Base-by-base conservation (phyloP, 37 sponge, comb jelly and placozoan genomes). In the Ianthella basta region DNA sequence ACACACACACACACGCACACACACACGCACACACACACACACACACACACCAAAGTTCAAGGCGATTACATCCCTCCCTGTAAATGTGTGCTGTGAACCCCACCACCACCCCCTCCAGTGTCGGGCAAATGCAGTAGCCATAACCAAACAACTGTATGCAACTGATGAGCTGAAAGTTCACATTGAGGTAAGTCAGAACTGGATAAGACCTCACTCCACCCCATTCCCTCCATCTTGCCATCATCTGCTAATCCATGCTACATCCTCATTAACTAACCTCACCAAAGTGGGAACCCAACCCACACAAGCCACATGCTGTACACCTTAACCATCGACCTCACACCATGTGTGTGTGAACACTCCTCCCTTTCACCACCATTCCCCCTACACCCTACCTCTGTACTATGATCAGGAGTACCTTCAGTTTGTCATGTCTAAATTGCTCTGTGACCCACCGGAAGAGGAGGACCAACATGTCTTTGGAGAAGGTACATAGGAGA, bases 61-160 rank as follows among this genome's bases (percentile, higher is more conserved):
- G n/a, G n/a, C n/a, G n/a, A n/a, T n/a, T n/a, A n/a, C n/a, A n/a
- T n/a, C n/a, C n/a, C n/a, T n/a, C n/a, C n/a, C n/a, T n/a, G n/a
- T n/a, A n/a, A n/a, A 24, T 63, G 65, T 63, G 30, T 63, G 30
- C 29, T 29, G 65, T 63, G 65, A 10, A 12, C 29, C 27, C n/a
- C n/a, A 6, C 29, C 65, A 30, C 65, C 5, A 5, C 24, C 65
- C n/a, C 56, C 18, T 66, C 30, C 53, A 96, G 96, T 89, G 82
- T 29, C 72, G 92, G 69, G 79, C 86, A n/a, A 95, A 96, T 30
- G 84, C 95, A 55, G 84, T 94, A 56, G 89, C 94, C 57, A 84
- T 96, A 20, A 79, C 85, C 2, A 96, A 96, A 86, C 91, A 87
- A 60, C 84, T 96, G 13, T 90, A 94, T 55, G 55, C 72, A 40